Evolutionary conservation across 92 coral and sea anemone genomes (phyloP), one percentile per base, ranked within the genome.

Genomic region (Actinernus sp.): DNA sequence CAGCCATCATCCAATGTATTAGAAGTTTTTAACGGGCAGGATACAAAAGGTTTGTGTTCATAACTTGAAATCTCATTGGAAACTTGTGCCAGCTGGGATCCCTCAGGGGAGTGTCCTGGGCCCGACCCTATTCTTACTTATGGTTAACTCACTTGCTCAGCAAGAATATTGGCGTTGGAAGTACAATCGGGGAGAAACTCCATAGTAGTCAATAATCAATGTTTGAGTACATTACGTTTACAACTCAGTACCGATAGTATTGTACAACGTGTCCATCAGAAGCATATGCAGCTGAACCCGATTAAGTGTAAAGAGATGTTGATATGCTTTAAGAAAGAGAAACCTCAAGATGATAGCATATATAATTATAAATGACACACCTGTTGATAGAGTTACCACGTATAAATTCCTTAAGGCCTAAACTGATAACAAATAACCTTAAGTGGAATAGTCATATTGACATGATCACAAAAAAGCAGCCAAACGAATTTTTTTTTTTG

Each of bases 1-100:
- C 76, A 36, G 49, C 33, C 63, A 28, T 56, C 39, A 41, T 70
- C 43, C 23, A 26, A 9, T 31, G 66, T 40, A 70, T 70, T 24
- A 30, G 32, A 37, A 70, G 77, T 55, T 70, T 70, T 66, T 70
- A 54, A 55, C 76, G 34, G 76, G 53, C 49, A 25, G 65, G 24
- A 23, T 32, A 32, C 76, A 55, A 55, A 69, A 54, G 48, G 65
- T 69, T 25, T 69, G 76, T 55, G 19, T 69, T 36, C 37, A 68
- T 68, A 63, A 63, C 12, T 18, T 19, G 26, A 30, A 23, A 46
- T 68, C 64, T 20, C 14, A 36, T 34, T 48, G 75, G 75, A 53
- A 18, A 23, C 4, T 31, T 49, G 56, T 49, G 21, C 56, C 56
- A 10, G 56, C 56, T 4, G 56, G 56, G 2, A 49, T 49, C 21